Conservation (phyloP, 35 echinoderm and acorn worm genomes). For the Patiria miniata region DNA sequence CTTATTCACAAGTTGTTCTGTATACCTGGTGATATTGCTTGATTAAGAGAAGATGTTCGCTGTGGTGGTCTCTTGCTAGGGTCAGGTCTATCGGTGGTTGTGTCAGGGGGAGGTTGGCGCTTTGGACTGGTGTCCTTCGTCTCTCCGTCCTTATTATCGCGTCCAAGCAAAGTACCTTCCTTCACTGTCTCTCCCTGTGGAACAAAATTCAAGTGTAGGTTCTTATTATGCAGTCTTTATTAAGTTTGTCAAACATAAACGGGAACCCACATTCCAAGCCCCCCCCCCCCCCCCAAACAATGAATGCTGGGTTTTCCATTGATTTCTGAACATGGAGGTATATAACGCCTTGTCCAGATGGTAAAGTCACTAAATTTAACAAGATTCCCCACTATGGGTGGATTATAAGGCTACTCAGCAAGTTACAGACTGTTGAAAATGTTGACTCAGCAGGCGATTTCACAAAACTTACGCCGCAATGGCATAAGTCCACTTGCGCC, state of each 20-base stretch:
- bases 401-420: too few relatives aligned
- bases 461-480: too few relatives aligned
- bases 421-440: too few relatives aligned
- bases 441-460: too few relatives aligned
- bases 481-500: too few relatives aligned
- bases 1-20: too few relatives aligned
- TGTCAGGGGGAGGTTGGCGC: background rate
- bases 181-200: constrained; percentile 4
- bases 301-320: too few relatives aligned
- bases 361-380: background rate
- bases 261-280: too few relatives aligned
- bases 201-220: background rate
- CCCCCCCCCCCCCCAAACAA: too few relatives aligned
- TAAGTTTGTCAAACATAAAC: too few relatives aligned
- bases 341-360: background rate
- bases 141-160: background rate
- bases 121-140: background rate
- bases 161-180: constrained; percentile 26
- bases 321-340: background rate
- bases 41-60: background rate
- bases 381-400: background rate
- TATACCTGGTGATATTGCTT: background rate
- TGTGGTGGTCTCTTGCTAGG: background rate
- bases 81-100: background rate
- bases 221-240: too few relatives aligned